A percentile compares a stretch with the other conserved stretches of the same genome.
Evolutionary conservation across 2,797 vertebrate genomes (phyloP).

Genomic region (Anas capensis): DNA sequence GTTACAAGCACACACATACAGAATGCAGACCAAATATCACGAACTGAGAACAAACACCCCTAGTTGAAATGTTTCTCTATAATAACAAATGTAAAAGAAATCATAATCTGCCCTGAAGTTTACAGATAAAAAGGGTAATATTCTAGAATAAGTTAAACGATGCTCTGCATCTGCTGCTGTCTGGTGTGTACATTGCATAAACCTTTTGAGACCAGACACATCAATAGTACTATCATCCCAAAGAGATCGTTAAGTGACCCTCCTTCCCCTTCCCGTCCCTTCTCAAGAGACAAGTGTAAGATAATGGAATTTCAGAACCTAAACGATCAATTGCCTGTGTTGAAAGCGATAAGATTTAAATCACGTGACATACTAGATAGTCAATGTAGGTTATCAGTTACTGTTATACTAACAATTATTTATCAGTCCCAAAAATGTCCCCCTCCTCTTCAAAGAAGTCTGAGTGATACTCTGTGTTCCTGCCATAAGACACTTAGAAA

Average conservation of each 20-base stretch:
- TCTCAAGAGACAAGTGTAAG: constrained; percentile 29
- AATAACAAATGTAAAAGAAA: not conserved
- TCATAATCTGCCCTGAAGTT: not conserved
- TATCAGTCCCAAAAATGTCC: constrained; percentile 35
- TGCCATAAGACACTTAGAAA: not conserved
- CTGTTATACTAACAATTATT: constrained; percentile 64
- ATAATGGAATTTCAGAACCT: constrained; percentile 55
- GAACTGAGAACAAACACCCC: not conserved
- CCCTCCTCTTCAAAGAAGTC: not conserved
- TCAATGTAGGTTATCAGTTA: constrained; percentile 71
- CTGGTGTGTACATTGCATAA: not conserved
- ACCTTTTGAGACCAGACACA: constrained; percentile 12
- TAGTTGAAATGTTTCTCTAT: not conserved
- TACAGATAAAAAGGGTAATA: constrained; percentile 4
- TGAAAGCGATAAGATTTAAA: constrained; percentile 61
- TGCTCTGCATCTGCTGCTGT: not conserved
- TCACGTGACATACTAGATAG: constrained; percentile 42
- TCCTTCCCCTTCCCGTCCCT: constrained; percentile 14
- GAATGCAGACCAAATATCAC: not conserved
- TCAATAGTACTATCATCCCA: not conserved
- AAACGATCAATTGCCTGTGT: constrained; percentile 57
- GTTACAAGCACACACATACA: not conserved
- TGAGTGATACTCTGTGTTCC: not conserved
- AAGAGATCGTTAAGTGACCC: not conserved
- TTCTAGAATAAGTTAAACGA: not conserved